A percentile compares a stretch with the other conserved stretches of the same genome.
Evolutionary conservation across 2,888 invertebrate species (phyloP).

Genomic region (Tanypteryx hageni): DNA sequence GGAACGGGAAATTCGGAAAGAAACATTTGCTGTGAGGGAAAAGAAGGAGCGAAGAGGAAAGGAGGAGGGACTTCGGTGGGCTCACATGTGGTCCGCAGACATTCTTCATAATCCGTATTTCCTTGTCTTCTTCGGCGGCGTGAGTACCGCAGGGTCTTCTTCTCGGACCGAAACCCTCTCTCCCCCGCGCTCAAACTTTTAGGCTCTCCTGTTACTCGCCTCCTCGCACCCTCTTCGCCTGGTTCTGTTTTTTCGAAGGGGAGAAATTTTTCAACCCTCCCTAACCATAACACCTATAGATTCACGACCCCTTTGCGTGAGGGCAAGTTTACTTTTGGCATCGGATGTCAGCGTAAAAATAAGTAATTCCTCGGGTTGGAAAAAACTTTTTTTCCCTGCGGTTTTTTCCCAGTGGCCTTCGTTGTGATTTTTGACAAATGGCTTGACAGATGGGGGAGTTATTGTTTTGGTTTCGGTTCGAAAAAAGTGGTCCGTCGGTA

Average conservation of each 20-base stretch:
- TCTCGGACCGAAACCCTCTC: not conserved
- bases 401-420: not conserved
- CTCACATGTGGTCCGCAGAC: slow-evolving; percentile 55
- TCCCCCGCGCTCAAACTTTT: not conserved
- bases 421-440: slow-evolving; percentile 50
- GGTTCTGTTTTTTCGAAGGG: not conserved
- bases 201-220: not conserved
- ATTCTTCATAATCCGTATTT: slow-evolving; percentile 25
- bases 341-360: slow-evolving; percentile 42
- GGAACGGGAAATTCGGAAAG: not conserved
- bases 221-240: slow-evolving; percentile 26
- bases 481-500: not conserved
- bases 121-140: slow-evolving; percentile 31
- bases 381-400: slow-evolving; percentile 26
- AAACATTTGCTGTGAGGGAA: not conserved
- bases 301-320: not conserved
- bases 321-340: slow-evolving; percentile 50
- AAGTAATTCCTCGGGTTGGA: slow-evolving; percentile 25
- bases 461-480: slow-evolving; percentile 37
- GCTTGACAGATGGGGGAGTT: slow-evolving; percentile 48
- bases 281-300: not conserved
- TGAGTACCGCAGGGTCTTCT: slow-evolving; percentile 1
- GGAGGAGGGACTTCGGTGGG: not conserved
- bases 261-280: slow-evolving; percentile 32
- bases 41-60: not conserved